Base-by-base conservation (phyloP, 1,140 invertebrate genomes). In the Pachypeltis micranthus region DNA sequence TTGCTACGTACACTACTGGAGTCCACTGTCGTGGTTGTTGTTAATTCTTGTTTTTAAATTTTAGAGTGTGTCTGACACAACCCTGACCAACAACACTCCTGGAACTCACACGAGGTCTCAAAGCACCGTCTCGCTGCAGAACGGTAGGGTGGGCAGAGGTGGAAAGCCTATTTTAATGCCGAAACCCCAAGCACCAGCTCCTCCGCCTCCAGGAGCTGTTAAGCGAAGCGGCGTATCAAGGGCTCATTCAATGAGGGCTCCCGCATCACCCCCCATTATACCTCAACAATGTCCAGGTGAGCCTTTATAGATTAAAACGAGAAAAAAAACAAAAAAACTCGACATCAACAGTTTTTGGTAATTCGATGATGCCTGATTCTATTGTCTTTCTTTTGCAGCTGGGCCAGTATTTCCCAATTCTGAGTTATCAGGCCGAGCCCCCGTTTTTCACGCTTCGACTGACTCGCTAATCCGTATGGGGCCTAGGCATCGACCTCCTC, bases 241-340 rank as follows among this genome's bases (percentile, higher is more conserved):
- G 39, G 77, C 79, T n/a, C 79, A 80, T 62, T 80, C 78, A 61
- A 80, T 81, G 78, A 69, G 78, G 64, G 64, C 78, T 3, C 76
- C 77, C 2, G 68, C 77, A n/a, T 79, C 78, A 3, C 74, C 78
- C 1, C 76, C 78, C 1, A 76, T 78, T 24, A 64, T 68, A 12
- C 62, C 62, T 29, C 63, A 67, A 14, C 57, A 44, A 39, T 47
- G 58, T 25, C 44, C 59, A 12, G 57, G 58, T 23, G n/a, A n/a
- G n/a, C n/a, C n/a, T n/a, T n/a, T n/a, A n/a, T n/a, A n/a, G n/a
- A n/a, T n/a, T n/a, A n/a, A n/a, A n/a, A n/a, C n/a, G n/a, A n/a
- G n/a, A n/a, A n/a, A n/a, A n/a, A n/a, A n/a, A n/a, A n/a, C n/a
- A n/a, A n/a, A n/a, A n/a, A n/a, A n/a, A n/a, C n/a, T n/a, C n/a